These are phyloP conservation scores for Pelvicachromis taeniatus DNA, from an alignment of 2,113 vertebrate species.

Conservation along the genomic window DNA sequence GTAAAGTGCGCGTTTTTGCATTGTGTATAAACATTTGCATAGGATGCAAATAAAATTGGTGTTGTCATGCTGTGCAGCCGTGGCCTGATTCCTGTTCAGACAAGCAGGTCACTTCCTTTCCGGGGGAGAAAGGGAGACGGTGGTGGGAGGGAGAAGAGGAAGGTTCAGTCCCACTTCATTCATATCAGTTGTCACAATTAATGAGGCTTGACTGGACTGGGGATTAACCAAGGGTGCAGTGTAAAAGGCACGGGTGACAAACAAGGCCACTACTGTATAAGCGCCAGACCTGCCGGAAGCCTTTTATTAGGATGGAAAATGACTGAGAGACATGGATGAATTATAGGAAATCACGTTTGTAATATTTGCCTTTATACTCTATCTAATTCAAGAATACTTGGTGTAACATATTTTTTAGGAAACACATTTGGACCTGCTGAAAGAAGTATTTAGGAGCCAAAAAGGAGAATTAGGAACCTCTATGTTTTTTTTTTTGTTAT, in stretches of 20 bases:
- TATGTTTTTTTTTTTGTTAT: background rate
- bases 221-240: slow-evolving; percentile 54
- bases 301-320: slow-evolving; percentile 43
- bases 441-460: background rate
- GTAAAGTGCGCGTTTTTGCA: background rate
- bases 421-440: background rate
- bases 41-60: slow-evolving; percentile 36
- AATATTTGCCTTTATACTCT: background rate
- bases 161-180: slow-evolving; percentile 48
- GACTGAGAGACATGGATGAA: background rate
- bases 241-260: slow-evolving; percentile 50
- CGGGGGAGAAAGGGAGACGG: slow-evolving; percentile 65
- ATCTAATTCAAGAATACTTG: background rate
- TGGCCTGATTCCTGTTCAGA: slow-evolving; percentile 67
- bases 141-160: slow-evolving; percentile 50
- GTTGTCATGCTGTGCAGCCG: slow-evolving; percentile 57
- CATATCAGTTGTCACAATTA: slow-evolving; percentile 61
- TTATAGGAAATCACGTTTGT: background rate
- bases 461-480: background rate
- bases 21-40: background rate
- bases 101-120: slow-evolving; percentile 72
- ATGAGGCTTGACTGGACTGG: slow-evolving; percentile 60
- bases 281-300: slow-evolving; percentile 45
- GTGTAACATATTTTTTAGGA: background rate
- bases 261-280: slow-evolving; percentile 56